Evolutionary conservation across 2,113 vertebrate genomes (phyloP).

Genomic region (Sceloporus undulatus): DNA sequence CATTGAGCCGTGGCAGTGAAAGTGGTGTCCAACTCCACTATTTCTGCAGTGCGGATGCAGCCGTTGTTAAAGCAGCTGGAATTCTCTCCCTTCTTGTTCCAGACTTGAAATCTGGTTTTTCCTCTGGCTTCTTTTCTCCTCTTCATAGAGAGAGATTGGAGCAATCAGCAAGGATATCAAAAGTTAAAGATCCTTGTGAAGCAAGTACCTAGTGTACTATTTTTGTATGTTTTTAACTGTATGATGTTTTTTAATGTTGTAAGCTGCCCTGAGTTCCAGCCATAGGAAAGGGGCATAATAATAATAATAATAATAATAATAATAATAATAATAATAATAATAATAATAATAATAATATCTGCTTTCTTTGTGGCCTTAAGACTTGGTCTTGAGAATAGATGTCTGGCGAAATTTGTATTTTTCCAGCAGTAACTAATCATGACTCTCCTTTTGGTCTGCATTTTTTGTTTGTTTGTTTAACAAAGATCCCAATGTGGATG

Average conservation of each 20-base stretch:
- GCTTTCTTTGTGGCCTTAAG: slow-evolving; percentile 40
- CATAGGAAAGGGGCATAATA: too few species aligned
- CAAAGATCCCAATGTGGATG: slow-evolving; percentile 88
- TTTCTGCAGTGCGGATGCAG: too few species aligned
- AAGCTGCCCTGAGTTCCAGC: too few species aligned
- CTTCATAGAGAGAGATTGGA: slow-evolving; percentile 21
- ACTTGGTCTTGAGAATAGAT: slow-evolving; percentile 19
- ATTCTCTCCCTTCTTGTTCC: too few species aligned
- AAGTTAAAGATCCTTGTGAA: slow-evolving; percentile 27
- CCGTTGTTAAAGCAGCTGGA: too few species aligned
- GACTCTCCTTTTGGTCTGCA: slow-evolving; percentile 47
- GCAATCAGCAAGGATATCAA: slow-evolving; percentile 15
- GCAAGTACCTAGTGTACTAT: not conserved
- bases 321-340: too few species aligned
- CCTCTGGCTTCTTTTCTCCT: slow-evolving; percentile 40
- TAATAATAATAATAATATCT: not conserved
- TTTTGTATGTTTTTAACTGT: too few species aligned
- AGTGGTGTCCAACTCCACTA: too few species aligned
- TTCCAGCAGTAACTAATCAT: slow-evolving; percentile 61
- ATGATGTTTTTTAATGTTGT: too few species aligned
- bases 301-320: too few species aligned
- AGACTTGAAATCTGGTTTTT: slow-evolving; percentile 27
- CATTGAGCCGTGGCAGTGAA: too few species aligned
- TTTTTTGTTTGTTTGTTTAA: slow-evolving; percentile 64
- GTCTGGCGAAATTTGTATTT: slow-evolving; percentile 42